A percentile compares a stretch with the other conserved stretches of the same genome.
phyloP scores from a whole-genome alignment of 2,888 invertebrate genomes.

The Colostygia pectinataria region DNA sequence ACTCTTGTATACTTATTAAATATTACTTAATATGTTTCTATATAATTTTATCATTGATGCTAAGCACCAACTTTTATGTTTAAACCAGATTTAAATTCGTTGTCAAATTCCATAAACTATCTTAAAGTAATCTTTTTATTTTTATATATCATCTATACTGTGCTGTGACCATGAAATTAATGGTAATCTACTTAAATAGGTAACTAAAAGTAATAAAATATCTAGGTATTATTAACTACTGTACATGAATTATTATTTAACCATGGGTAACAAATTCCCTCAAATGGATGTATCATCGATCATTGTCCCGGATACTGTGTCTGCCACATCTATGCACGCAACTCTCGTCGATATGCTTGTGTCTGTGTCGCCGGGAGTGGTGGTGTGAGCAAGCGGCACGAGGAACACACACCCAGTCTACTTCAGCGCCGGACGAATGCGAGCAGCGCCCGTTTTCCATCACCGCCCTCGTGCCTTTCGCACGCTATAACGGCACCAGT shows the following conservation, averaged over 20 bases:
- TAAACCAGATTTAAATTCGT: neutral
- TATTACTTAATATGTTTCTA: constrained; percentile 2
- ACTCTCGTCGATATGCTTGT: constrained; percentile 18
- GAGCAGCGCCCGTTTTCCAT: constrained; percentile 49
- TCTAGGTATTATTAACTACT: neutral
- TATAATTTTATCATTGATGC: constrained; percentile 7
- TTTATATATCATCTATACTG: too few relatives aligned
- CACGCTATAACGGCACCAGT: constrained; percentile 89
- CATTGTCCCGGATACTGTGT: constrained; percentile 30
- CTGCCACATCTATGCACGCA: constrained; percentile 37
- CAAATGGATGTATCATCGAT: constrained; percentile 35
- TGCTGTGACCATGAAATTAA: too few relatives aligned
- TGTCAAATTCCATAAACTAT: neutral
- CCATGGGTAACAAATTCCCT: constrained; percentile 25
- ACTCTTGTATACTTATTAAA: neutral
- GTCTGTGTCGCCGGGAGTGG: constrained; percentile 38
- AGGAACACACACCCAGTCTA: constrained; percentile 47
- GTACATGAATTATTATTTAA: constrained; percentile 17
- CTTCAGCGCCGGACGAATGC: constrained; percentile 43
- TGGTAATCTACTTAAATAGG: too few relatives aligned
- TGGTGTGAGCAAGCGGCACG: constrained; percentile 45
- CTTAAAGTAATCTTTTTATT: too few relatives aligned
- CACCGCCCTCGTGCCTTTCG: constrained; percentile 51
- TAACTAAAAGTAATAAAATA: too few relatives aligned
- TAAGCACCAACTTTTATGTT: constrained; percentile 32